A percentile compares a stretch with the other conserved stretches of the same genome.
Conservation (phyloP, 2,888 invertebrate species). For the Phragmatobia fuliginosa region DNA sequence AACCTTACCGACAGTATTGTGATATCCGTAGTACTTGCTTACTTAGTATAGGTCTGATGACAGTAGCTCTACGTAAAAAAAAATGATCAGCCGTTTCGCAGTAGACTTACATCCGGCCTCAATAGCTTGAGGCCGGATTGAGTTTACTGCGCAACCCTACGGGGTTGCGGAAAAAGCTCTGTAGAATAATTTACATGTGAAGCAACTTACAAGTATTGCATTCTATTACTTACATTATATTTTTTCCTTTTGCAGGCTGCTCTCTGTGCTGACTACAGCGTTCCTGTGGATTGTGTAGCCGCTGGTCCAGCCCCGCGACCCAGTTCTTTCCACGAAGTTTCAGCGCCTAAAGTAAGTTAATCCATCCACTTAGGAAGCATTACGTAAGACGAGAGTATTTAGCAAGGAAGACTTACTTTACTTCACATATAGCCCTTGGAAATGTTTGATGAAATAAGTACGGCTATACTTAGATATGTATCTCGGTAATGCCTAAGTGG, state of each 20-base stretch:
- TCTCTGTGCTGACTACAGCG: conserved; percentile 94
- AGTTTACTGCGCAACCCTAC: too few species aligned
- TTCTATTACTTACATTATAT: conserved; percentile 2
- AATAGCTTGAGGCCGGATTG: too few species aligned
- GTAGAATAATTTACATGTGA: too few species aligned
- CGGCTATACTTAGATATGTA: neutral
- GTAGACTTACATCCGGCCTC: too few species aligned
- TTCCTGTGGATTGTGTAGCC: conserved; percentile 93
- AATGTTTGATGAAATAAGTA: neutral
- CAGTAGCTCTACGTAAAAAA: too few species aligned
- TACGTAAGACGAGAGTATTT: neutral
- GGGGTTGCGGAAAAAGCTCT: too few species aligned
- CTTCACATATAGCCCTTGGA: neutral
- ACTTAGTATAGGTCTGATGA: too few species aligned
- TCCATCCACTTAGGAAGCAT: neutral
- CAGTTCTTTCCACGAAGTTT: conserved; percentile 87
- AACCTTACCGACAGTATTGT: too few species aligned
- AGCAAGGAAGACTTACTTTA: neutral
- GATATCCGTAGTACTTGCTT: too few species aligned
- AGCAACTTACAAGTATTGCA: too few species aligned
- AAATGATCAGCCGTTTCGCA: too few species aligned
- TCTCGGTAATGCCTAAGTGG: neutral
- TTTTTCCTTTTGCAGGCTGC: conserved; percentile 89
- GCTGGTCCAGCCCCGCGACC: conserved; percentile 89
- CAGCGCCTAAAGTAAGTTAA: conserved; percentile 78